Percentiles rank a stretch among this genome's conserved stretches.
Evolutionary conservation across 2,113 vertebrate genomes (phyloP).

Genomic region (Chauna torquata): DNA sequence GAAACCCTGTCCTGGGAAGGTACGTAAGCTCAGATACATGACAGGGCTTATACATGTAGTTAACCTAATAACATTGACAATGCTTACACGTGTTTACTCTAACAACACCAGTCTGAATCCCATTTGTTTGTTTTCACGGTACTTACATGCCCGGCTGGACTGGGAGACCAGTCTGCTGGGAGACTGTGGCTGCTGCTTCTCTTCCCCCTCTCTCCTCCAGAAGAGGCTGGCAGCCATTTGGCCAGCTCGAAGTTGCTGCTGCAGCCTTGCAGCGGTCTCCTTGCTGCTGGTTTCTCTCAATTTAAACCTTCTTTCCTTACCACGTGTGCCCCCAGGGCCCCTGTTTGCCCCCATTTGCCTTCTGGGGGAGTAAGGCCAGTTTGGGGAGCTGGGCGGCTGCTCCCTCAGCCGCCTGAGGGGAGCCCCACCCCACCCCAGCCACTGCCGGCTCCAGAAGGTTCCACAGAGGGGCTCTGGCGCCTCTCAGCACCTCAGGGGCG

Average conservation of each 20-base stretch:
- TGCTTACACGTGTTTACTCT: neutral
- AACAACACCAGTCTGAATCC: neutral
- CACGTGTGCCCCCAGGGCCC: fast-evolving
- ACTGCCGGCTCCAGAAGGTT: neutral
- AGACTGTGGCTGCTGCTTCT: neutral
- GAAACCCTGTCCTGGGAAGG: neutral
- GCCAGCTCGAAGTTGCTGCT: fast-evolving
- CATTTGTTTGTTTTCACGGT: fast-evolving
- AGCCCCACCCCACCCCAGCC: neutral
- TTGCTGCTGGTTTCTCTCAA: neutral
- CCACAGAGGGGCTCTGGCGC: too few relatives aligned
- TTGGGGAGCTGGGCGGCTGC: fast-evolving
- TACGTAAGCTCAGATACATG: neutral
- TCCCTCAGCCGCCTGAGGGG: neutral
- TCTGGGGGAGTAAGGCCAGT: fast-evolving
- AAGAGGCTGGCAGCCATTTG: neutral
- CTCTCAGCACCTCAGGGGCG: neutral
- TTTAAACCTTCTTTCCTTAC: neutral
- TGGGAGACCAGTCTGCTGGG: too few relatives aligned
- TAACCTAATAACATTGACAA: fast-evolving
- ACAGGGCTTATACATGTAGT: fast-evolving
- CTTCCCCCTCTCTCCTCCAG: neutral
- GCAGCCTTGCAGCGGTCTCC: neutral
- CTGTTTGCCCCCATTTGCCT: neutral
- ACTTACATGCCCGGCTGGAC: fast-evolving